Conservation (phyloP, 2,888 invertebrate species). For the Physocephala rufipes region DNA sequence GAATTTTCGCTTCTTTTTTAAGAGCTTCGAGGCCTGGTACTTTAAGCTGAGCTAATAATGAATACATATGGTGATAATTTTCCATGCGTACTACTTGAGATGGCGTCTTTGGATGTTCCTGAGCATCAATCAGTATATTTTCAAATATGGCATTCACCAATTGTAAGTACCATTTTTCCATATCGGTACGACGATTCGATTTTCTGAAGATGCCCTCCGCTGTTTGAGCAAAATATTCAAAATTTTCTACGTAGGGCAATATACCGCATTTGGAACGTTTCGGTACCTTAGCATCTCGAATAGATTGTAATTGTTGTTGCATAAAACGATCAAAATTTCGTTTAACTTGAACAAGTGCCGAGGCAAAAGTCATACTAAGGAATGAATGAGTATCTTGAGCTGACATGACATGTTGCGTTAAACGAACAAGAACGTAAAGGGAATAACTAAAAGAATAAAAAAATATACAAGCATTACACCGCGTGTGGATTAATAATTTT, state of each 20-base stretch:
- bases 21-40: conserved; percentile 86
- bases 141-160: conserved; percentile 86
- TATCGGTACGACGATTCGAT: conserved; percentile 86
- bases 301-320: conserved; percentile 81
- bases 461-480: not conserved
- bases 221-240: conserved; percentile 87
- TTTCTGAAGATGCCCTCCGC: conserved; percentile 88
- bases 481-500: not conserved
- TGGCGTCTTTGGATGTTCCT: conserved; percentile 91
- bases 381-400: conserved; percentile 88
- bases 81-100: conserved; percentile 93
- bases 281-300: conserved; percentile 78
- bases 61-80: conserved; percentile 95
- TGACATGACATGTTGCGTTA: conserved; percentile 92
- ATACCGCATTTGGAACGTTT: conserved; percentile 84
- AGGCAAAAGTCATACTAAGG: conserved; percentile 87
- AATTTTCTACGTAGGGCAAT: conserved; percentile 86
- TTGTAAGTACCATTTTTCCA: conserved; percentile 90
- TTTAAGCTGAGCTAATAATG: conserved; percentile 86
- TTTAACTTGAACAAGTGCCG: conserved; percentile 86
- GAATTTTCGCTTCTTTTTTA: conserved; percentile 88
- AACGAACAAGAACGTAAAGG: conserved; percentile 89
- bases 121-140: conserved; percentile 79
- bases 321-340: conserved; percentile 92
- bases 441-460: conserved; percentile 76